Conservation (phyloP, 1,140 invertebrate species). For the Carcinoscorpius rotundicauda region DNA sequence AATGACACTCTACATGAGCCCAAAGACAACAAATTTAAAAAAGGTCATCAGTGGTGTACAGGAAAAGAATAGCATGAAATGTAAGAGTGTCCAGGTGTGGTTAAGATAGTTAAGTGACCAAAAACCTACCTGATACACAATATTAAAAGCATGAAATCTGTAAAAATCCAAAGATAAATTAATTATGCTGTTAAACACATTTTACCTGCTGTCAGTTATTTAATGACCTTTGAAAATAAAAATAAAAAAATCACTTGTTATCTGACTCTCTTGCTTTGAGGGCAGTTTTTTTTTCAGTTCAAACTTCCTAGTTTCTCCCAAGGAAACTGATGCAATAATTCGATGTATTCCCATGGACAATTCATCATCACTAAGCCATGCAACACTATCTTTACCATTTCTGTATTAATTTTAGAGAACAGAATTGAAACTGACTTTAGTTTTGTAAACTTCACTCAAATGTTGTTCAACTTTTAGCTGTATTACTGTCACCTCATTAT, state of each 20-base stretch:
- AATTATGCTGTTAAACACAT: neutral
- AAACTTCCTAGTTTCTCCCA: slow-evolving; percentile 37
- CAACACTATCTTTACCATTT: slow-evolving; percentile 37
- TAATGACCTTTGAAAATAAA: neutral
- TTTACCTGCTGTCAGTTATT: neutral
- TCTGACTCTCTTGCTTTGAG: neutral
- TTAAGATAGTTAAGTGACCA: too few relatives aligned
- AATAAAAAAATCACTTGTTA: neutral
- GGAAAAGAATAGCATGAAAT: too few relatives aligned
- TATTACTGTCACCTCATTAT: slow-evolving; percentile 1
- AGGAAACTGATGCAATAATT: slow-evolving; percentile 38
- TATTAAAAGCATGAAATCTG: neutral
- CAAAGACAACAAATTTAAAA: too few relatives aligned
- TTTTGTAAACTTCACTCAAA: slow-evolving; percentile 17
- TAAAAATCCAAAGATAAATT: neutral
- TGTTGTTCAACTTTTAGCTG: slow-evolving; percentile 24
- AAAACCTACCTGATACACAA: neutral
- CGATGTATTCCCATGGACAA: slow-evolving; percentile 34
- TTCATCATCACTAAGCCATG: slow-evolving; percentile 40
- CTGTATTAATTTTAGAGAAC: slow-evolving; percentile 39
- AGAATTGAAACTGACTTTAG: slow-evolving; percentile 38
- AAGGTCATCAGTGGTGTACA: too few relatives aligned
- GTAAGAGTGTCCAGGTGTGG: too few relatives aligned
- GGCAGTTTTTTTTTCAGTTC: slow-evolving; percentile 29
- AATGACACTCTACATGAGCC: too few relatives aligned